Conservation (phyloP, 1,140 invertebrate genomes). For the Polyergus mexicanus region DNA sequence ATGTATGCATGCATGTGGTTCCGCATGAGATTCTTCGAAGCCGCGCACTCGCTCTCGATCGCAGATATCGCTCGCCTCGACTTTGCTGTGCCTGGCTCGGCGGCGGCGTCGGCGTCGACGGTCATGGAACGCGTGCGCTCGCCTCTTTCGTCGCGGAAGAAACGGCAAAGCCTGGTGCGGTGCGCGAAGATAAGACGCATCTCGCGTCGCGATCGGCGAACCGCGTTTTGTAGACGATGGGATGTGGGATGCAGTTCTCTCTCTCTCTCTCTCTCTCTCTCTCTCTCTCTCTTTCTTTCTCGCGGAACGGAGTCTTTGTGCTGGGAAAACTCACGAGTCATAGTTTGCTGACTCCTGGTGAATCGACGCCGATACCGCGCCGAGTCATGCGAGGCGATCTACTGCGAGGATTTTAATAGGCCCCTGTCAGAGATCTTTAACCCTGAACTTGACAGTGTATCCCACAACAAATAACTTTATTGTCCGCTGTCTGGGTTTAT, state of each 20-base stretch:
- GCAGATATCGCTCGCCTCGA: constrained; percentile 59
- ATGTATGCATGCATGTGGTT: constrained; percentile 1
- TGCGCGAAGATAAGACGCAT: constrained; percentile 55
- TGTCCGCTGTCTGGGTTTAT: neutral
- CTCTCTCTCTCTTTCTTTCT: too few species aligned
- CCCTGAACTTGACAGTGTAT: constrained; percentile 42
- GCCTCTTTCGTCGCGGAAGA: constrained; percentile 72
- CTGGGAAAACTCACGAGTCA: constrained; percentile 45
- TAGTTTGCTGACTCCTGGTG: constrained; percentile 57
- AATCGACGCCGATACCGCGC: constrained; percentile 43
- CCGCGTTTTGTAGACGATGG: constrained; percentile 49
- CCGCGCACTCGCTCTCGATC: constrained; percentile 72
- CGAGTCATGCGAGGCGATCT: constrained; percentile 50
- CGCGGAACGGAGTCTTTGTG: constrained; percentile 41
- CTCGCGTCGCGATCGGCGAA: constrained; percentile 56
- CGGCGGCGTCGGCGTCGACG: constrained; percentile 2
- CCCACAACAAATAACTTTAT: constrained; percentile 31
- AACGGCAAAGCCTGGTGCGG: constrained; percentile 25
- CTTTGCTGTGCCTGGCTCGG: neutral
- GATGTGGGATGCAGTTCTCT: constrained; percentile 9
- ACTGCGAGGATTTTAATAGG: constrained; percentile 49
- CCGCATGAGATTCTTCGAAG: constrained; percentile 30
- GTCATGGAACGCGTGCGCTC: constrained; percentile 34
- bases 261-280: too few species aligned
- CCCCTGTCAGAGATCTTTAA: constrained; percentile 50